phyloP scores from a whole-genome alignment of 2,113 vertebrate genomes.

The Chauna torquata region DNA sequence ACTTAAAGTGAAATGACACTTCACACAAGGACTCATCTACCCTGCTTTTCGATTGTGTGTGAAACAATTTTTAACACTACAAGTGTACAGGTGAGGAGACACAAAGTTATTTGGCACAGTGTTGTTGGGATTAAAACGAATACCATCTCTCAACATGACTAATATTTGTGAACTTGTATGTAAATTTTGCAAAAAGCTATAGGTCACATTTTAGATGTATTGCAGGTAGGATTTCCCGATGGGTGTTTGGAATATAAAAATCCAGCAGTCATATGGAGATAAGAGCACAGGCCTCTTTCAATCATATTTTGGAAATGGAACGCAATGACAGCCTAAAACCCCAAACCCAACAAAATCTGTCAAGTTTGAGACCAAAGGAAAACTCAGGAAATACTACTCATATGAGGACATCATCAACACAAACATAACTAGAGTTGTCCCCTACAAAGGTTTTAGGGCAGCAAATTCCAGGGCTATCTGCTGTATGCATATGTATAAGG shows the following conservation, averaged over 20 bases:
- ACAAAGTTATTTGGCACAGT: not conserved
- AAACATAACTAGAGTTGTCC: not conserved
- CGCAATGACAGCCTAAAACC: not conserved
- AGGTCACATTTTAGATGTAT: conserved; percentile 8
- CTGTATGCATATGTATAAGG: not conserved
- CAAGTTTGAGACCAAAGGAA: not conserved
- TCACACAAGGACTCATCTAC: not conserved
- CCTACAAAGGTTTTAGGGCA: not conserved
- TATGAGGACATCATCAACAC: not conserved
- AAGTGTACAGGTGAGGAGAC: not conserved
- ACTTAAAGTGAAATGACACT: not conserved
- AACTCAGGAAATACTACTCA: not conserved
- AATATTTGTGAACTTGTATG: not conserved
- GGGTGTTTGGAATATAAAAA: conserved; percentile 39
- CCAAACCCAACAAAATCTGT: not conserved
- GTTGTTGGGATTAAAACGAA: not conserved
- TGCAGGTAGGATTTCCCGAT: not conserved
- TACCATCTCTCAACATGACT: not conserved
- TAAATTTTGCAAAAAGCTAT: not conserved
- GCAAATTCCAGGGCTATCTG: not conserved
- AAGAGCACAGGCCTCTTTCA: not conserved
- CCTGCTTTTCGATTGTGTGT: not conserved
- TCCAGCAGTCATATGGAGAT: conserved; percentile 13
- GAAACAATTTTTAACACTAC: not conserved
- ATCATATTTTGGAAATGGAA: not conserved